These are phyloP conservation scores for Leptatherina wallacei DNA, from an alignment of 2,797 vertebrate species.

Conservation along the genomic window DNA sequence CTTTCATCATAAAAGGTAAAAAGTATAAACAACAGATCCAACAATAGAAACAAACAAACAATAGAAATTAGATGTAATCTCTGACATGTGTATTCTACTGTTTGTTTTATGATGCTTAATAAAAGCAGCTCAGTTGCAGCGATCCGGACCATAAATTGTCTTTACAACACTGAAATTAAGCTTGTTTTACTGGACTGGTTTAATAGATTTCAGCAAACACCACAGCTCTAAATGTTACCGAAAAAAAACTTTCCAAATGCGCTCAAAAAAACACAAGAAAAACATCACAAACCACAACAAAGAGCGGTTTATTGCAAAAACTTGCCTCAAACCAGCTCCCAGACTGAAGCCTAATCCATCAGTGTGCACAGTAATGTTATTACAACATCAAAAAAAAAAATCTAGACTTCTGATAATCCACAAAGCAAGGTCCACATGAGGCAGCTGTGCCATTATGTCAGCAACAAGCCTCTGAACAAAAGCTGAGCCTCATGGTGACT, in stretches of 20 bases:
- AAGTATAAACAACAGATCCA: constrained; percentile 1
- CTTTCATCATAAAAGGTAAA: constrained; percentile 31
- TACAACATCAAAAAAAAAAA: constrained; percentile 74
- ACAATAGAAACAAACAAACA: neutral
- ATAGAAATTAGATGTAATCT: neutral
- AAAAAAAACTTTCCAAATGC: constrained; percentile 41
- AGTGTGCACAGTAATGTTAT: constrained; percentile 62
- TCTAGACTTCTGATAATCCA: constrained; percentile 76
- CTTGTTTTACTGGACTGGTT: constrained; percentile 38
- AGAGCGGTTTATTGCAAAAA: constrained; percentile 63
- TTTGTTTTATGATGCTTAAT: constrained; percentile 11
- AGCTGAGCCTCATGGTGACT: constrained; percentile 16
- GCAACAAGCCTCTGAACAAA: constrained; percentile 43
- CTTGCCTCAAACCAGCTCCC: constrained; percentile 46
- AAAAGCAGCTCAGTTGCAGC: constrained; percentile 30
- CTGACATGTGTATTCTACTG: constrained; percentile 9
- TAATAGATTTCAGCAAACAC: constrained; percentile 38
- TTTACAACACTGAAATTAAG: constrained; percentile 43
- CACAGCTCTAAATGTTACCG: constrained; percentile 30
- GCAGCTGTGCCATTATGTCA: constrained; percentile 66
- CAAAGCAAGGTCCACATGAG: constrained; percentile 63
- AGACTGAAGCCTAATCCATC: constrained; percentile 58
- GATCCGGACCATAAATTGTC: constrained; percentile 28
- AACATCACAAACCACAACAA: constrained; percentile 61
- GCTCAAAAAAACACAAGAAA: constrained; percentile 23